Percentiles rank a stretch among this genome's conserved stretches.
Conservation (phyloP, 2,113 vertebrate genomes). For the Bombycilla garrulus region DNA sequence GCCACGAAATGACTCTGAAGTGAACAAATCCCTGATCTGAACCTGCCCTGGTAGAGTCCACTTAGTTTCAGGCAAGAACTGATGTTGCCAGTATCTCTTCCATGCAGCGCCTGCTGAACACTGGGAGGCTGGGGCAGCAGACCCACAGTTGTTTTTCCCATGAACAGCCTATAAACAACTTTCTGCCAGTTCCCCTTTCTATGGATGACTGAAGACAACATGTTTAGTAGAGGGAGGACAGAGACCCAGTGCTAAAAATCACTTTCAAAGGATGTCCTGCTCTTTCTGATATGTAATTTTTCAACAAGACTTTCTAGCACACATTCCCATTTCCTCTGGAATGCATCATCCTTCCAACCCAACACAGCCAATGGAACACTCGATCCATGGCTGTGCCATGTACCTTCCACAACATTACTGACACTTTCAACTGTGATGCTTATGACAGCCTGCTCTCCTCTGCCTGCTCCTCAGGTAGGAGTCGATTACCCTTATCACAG, state of each 20-base stretch:
- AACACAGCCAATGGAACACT: not conserved
- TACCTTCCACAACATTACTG: not conserved
- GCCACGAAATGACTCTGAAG: not conserved
- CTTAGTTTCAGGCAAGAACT: not conserved
- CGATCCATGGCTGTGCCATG: rapidly evolving
- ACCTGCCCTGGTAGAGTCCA: not conserved
- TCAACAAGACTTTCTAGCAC: not conserved
- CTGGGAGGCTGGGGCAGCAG: not conserved
- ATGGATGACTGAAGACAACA: not conserved
- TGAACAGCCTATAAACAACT: not conserved
- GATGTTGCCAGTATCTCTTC: not conserved
- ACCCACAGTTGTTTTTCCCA: not conserved
- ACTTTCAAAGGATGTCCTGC: not conserved
- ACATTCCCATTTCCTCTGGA: not conserved
- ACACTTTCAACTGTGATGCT: not conserved
- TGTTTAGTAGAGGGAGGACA: not conserved
- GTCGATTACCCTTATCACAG: not conserved
- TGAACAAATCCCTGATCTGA: not conserved
- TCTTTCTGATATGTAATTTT: not conserved
- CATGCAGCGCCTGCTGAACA: not conserved
- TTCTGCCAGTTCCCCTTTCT: not conserved
- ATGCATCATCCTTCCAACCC: not conserved
- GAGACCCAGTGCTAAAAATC: not conserved
- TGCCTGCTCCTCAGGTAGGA: not conserved
- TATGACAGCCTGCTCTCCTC: not conserved